Percentiles rank a stretch among this genome's conserved stretches.
Conservation (phyloP, 2,888 invertebrate genomes). For the Harmothoe impar region DNA sequence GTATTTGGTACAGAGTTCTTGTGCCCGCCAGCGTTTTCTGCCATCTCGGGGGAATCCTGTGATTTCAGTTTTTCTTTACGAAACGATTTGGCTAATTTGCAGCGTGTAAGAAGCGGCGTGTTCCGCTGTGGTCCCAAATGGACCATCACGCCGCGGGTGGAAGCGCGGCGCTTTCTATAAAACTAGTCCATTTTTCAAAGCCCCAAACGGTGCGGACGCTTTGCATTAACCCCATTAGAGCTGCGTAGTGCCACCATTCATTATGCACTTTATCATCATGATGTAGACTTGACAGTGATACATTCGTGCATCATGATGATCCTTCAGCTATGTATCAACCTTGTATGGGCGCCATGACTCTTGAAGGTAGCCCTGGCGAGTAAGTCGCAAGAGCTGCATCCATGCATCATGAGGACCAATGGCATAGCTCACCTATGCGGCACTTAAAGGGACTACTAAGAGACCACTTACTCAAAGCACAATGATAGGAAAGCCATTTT, state of each 20-base stretch:
- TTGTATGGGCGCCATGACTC: too few species aligned
- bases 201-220: not conserved
- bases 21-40: not conserved
- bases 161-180: not conserved
- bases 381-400: too few species aligned
- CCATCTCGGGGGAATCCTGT: not conserved
- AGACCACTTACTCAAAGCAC: slow-evolving; percentile 11
- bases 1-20: slow-evolving; percentile 3
- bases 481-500: not conserved
- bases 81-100: not conserved
- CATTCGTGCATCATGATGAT: too few species aligned
- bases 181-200: not conserved
- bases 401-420: too few species aligned
- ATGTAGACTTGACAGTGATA: too few species aligned
- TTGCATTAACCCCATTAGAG: not conserved
- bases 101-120: not conserved
- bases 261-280: too few species aligned
- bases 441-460: not conserved
- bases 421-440: too few species aligned
- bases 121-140: not conserved
- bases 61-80: not conserved
- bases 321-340: too few species aligned
- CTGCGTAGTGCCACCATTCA: too few species aligned
- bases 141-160: not conserved
- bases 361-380: too few species aligned